A percentile compares a stretch with the other conserved stretches of the same genome.
Evolutionary conservation across 2,888 invertebrate genomes (phyloP).

Genomic region (Antheraea yamamai): DNA sequence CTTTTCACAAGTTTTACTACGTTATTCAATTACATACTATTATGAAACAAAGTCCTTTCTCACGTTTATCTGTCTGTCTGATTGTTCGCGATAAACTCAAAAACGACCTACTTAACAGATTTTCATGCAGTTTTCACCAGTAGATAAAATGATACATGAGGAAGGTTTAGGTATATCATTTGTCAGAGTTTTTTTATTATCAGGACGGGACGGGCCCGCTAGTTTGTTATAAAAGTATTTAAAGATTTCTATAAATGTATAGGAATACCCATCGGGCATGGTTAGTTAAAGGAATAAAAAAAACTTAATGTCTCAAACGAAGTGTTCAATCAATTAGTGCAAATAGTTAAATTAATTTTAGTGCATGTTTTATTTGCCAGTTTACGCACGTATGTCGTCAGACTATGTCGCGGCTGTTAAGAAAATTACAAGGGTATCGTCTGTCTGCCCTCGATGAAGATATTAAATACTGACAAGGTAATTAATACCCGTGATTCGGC

Average conservation of each 20-base stretch:
- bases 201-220: too few relatives aligned
- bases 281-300: background rate
- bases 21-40: too few relatives aligned
- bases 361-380: slow-evolving; percentile 28
- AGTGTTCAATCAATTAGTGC: slow-evolving; percentile 33
- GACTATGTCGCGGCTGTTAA: background rate
- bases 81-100: too few relatives aligned
- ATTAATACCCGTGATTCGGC: background rate
- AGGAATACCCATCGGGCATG: background rate
- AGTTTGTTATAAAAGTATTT: too few relatives aligned
- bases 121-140: too few relatives aligned
- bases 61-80: too few relatives aligned
- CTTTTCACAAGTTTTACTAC: too few relatives aligned
- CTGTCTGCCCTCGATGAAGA: background rate
- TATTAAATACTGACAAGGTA: background rate
- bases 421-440: background rate
- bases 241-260: background rate
- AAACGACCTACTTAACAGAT: too few relatives aligned
- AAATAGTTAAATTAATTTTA: slow-evolving; percentile 30
- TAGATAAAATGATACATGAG: too few relatives aligned
- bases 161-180: too few relatives aligned
- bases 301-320: slow-evolving; percentile 3
- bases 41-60: too few relatives aligned
- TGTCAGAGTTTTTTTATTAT: too few relatives aligned
- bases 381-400: slow-evolving; percentile 17